These are phyloP conservation scores for Coenonympha glycerion DNA, from an alignment of 2,888 invertebrate genomes.

Conservation along the genomic window DNA sequence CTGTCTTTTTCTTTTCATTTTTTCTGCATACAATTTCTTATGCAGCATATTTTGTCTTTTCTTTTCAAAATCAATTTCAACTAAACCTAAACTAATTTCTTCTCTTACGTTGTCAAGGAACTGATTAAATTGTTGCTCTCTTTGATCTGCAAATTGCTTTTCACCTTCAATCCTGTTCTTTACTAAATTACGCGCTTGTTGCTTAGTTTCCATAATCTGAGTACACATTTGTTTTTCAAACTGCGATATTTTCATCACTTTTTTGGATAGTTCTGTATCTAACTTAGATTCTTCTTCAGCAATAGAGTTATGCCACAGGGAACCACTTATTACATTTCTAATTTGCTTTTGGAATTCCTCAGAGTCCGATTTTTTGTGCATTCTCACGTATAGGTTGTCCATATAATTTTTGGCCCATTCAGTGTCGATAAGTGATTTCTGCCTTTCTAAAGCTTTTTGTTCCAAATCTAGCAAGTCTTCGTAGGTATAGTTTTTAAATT, in stretches of 20 bases:
- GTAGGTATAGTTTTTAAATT: slow-evolving; percentile 58
- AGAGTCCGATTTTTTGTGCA: slow-evolving; percentile 54
- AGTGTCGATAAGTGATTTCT: slow-evolving; percentile 45
- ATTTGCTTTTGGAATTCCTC: slow-evolving; percentile 69
- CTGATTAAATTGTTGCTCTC: slow-evolving; percentile 65
- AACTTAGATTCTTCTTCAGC: slow-evolving; percentile 70
- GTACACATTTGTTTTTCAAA: slow-evolving; percentile 81
- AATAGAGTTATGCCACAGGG: slow-evolving; percentile 73
- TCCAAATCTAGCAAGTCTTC: slow-evolving; percentile 55
- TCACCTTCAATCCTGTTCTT: slow-evolving; percentile 72
- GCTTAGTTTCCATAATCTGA: slow-evolving; percentile 78
- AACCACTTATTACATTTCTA: slow-evolving; percentile 61
- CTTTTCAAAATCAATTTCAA: slow-evolving; percentile 73
- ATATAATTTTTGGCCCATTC: slow-evolving; percentile 69
- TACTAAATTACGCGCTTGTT: slow-evolving; percentile 73
- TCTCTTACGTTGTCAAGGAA: slow-evolving; percentile 62
- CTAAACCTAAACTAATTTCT: slow-evolving; percentile 59
- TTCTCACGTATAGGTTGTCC: slow-evolving; percentile 63
- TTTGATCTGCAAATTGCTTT: slow-evolving; percentile 65
- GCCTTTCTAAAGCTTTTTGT: slow-evolving; percentile 43
- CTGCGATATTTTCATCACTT: slow-evolving; percentile 77
- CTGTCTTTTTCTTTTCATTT: slow-evolving; percentile 64
- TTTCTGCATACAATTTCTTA: slow-evolving; percentile 71
- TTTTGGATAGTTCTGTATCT: slow-evolving; percentile 70
- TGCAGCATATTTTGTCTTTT: slow-evolving; percentile 71